These are phyloP conservation scores for Hyperopisus bebe DNA, from an alignment of 2,113 vertebrate genomes.

Conservation along the genomic window DNA sequence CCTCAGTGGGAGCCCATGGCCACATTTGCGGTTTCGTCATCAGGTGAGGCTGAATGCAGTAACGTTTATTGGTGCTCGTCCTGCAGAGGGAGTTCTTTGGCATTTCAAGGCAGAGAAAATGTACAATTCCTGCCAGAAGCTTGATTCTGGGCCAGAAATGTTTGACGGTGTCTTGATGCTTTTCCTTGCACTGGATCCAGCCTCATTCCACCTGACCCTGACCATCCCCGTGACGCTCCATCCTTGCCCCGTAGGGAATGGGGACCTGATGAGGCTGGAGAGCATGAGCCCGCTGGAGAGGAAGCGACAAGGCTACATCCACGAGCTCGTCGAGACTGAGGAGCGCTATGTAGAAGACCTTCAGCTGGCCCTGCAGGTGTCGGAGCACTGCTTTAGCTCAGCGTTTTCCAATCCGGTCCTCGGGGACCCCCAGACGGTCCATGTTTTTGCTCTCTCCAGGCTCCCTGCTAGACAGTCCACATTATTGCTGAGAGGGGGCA, in stretches of 20 bases:
- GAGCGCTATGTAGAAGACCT: constrained; percentile 86
- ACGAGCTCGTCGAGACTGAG: constrained; percentile 87
- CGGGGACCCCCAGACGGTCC: background rate
- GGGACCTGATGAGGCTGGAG: constrained; percentile 80
- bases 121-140: background rate
- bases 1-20: background rate
- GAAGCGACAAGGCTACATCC: constrained; percentile 92
- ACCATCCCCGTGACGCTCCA: background rate
- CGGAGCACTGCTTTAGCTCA: background rate
- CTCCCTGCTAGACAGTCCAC: too few species aligned
- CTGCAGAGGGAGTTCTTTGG: too few species aligned
- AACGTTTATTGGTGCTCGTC: background rate
- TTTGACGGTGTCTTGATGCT: background rate
- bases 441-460: background rate
- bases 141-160: background rate
- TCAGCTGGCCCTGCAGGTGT: constrained; percentile 85
- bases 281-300: constrained; percentile 80
- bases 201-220: background rate
- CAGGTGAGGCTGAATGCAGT: background rate
- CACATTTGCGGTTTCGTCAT: background rate
- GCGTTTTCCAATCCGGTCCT: background rate
- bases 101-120: background rate
- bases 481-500: too few species aligned
- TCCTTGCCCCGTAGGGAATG: constrained; percentile 69
- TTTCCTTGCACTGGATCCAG: background rate